Percentiles rank a stretch among this genome's conserved stretches.
phyloP scores from a whole-genome alignment of 1,140 invertebrate species.

The Drosophila nannoptera region DNA sequence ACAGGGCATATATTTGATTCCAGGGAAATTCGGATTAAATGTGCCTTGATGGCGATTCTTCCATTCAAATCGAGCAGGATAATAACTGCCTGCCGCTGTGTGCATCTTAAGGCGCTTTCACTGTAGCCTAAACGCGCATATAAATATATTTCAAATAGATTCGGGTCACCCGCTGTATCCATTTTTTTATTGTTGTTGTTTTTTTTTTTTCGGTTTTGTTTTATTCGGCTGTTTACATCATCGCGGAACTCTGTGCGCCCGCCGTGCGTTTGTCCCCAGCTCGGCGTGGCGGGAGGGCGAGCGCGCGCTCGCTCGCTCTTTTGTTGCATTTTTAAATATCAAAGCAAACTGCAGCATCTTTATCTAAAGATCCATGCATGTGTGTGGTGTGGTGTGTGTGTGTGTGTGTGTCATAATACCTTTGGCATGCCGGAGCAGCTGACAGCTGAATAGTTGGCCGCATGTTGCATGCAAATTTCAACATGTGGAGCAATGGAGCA shows the following conservation, averaged over 20 bases:
- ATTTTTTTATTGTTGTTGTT: slow-evolving; percentile 28
- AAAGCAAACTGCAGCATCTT: slow-evolving; percentile 53
- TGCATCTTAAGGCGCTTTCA: not conserved
- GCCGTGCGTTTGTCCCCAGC: slow-evolving; percentile 35
- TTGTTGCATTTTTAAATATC: slow-evolving; percentile 73
- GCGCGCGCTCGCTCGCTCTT: slow-evolving; percentile 14
- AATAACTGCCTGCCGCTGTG: not conserved
- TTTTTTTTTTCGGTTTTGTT: slow-evolving; percentile 7
- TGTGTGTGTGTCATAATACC: slow-evolving; percentile 69
- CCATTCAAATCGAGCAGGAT: not conserved
- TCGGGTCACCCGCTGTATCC: slow-evolving; percentile 30
- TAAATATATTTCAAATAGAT: slow-evolving; percentile 44
- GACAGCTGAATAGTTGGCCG: not conserved
- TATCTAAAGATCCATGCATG: slow-evolving; percentile 48
- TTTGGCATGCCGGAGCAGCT: slow-evolving; percentile 46
- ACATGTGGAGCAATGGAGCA: slow-evolving; percentile 56
- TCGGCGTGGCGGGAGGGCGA: slow-evolving; percentile 30
- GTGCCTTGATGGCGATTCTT: not conserved
- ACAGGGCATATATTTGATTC: too few relatives aligned
- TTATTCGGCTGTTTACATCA: slow-evolving; percentile 67
- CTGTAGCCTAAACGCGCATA: slow-evolving; percentile 5
- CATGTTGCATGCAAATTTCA: slow-evolving; percentile 66
- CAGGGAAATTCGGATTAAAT: not conserved
- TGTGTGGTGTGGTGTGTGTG: slow-evolving; percentile 41
- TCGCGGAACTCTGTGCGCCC: slow-evolving; percentile 56